Evolutionary conservation across 2,113 vertebrate species (phyloP), one percentile per base, ranked within the genome.

Genomic region (Cairina moschata): DNA sequence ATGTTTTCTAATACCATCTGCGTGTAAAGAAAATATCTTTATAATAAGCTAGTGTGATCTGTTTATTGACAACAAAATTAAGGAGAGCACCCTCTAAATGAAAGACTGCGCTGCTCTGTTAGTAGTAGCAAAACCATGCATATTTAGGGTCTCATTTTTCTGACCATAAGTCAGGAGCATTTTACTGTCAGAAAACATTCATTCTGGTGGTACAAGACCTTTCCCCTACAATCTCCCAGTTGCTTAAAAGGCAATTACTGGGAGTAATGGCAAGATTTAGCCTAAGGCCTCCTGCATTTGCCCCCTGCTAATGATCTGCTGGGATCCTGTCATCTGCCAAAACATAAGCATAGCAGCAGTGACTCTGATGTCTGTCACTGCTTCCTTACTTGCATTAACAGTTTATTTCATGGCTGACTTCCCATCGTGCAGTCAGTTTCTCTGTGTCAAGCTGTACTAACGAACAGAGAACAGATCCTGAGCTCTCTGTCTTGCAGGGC

Each of bases 341-440:
- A 75, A 69, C n/a, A 18, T 34, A 40, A 82, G 69, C 69, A 46
- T 4, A 84, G 88, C 62, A 82, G 54, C 77, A 86, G 62, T 67
- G 68, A 82, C 76, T 86, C 63, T 69, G 58, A 40, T 76, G 48
- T 38, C 86, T 86, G 77, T 75, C 83, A 91, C 25, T 89, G 58
- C 54, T 85, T 77, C 66, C 88, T 86, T 78, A 78, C 85, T 81
- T 86, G 44, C 6, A 80, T 89, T 93, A 88, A 78, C 56, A 48
- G 52, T 94, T 82, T 83, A 81, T 91, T 95, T 96, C 85, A 88
- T 72, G 79, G 76, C 62, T 78, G 73, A 42, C 54, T 82, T 95
- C 77, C 62, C 67, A 22, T 66, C 66, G 73, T 58, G 44, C 29
- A 10, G 52, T 65, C 75, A 40, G 12, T 69, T 93, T 86, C 86